phyloP scores from a whole-genome alignment of 2,888 invertebrate species.

The Tricholauxania praeusta region DNA sequence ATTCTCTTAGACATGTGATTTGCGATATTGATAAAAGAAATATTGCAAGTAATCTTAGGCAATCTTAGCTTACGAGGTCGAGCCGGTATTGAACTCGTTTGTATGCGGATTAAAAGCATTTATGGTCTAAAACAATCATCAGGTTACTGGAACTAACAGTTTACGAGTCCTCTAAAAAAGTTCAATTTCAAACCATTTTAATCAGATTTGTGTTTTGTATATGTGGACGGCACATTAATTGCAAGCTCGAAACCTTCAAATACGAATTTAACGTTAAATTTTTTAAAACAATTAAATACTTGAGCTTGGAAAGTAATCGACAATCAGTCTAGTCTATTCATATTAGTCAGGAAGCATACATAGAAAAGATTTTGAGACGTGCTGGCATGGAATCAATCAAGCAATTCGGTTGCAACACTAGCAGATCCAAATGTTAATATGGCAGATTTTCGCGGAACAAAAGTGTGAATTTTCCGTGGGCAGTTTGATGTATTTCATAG shows the following conservation, averaged over 20 bases:
- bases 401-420: slow-evolving; percentile 44
- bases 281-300: neutral
- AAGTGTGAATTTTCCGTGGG: slow-evolving; percentile 47
- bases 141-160: slow-evolving; percentile 44
- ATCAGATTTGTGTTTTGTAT: neutral
- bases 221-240: neutral
- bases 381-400: slow-evolving; percentile 45
- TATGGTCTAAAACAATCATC: slow-evolving; percentile 52
- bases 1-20: too few relatives aligned
- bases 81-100: slow-evolving; percentile 44
- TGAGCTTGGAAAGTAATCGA: slow-evolving; percentile 2
- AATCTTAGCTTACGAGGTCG: too few relatives aligned
- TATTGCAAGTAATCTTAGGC: too few relatives aligned
- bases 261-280: slow-evolving; percentile 4
- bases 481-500: slow-evolving; percentile 46
- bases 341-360: slow-evolving; percentile 39
- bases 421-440: slow-evolving; percentile 37
- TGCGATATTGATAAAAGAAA: slow-evolving; percentile 13
- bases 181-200: neutral
- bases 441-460: neutral
- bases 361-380: slow-evolving; percentile 38
- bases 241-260: slow-evolving; percentile 2
- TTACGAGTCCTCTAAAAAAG: neutral
- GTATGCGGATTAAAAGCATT: slow-evolving; percentile 46
- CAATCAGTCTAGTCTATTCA: neutral